A percentile compares a stretch with the other conserved stretches of the same genome.
phyloP scores from a whole-genome alignment of 35 echinoderm and acorn worm species.

The Heliocidaris tuberculata region DNA sequence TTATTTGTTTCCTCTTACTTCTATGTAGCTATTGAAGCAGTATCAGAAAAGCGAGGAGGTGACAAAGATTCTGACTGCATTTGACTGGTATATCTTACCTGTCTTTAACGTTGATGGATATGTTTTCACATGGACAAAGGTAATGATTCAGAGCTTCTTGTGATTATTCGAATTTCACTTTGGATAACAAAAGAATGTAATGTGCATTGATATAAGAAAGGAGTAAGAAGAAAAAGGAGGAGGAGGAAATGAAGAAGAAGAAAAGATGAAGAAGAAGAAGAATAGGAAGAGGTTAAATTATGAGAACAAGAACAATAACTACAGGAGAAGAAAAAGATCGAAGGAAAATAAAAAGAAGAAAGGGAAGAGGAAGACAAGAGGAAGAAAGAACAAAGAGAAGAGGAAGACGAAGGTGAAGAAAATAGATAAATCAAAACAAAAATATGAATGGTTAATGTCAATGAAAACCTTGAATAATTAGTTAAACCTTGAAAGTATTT shows the following conservation, averaged over 20 bases:
- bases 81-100: constrained; percentile 84
- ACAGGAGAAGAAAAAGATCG: no score
- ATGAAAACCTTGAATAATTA: no score
- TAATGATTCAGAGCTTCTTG: constrained; percentile 44
- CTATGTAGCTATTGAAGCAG: constrained; percentile 57
- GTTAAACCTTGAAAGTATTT: no score
- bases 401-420: no score
- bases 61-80: constrained; percentile 48
- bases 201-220: neutral
- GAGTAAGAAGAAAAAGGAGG: neutral
- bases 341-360: no score
- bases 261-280: no score
- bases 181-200: neutral
- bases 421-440: no score
- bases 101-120: constrained; percentile 89
- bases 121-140: constrained; percentile 68
- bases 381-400: no score
- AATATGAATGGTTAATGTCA: no score
- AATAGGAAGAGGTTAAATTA: no score
- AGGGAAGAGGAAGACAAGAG: no score
- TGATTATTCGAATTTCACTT: neutral
- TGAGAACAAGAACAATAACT: no score
- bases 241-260: neutral
- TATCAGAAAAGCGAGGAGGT: constrained; percentile 54
- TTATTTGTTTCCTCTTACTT: neutral